These are phyloP conservation scores for Trachelipus rathkii DNA, from an alignment of 1,140 invertebrate genomes.

Conservation along the genomic window DNA sequence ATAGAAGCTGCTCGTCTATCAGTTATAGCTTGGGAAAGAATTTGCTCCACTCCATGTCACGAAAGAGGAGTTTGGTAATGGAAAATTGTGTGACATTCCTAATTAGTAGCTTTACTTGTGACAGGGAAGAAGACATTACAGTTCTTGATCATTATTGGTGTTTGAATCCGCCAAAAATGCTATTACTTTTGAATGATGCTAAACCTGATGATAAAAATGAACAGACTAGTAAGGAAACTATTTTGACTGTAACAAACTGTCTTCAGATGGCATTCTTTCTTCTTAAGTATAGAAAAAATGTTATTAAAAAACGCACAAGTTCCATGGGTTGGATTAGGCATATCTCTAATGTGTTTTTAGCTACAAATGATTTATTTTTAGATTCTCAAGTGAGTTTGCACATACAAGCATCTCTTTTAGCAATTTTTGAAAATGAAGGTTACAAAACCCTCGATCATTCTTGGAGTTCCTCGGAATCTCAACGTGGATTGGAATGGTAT, in stretches of 20 bases:
- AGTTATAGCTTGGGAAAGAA: conserved; percentile 19
- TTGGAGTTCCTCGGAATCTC: conserved; percentile 21
- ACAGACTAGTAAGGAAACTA: conserved; percentile 32
- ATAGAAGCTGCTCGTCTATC: conserved; percentile 22
- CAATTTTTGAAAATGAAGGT: conserved; percentile 28
- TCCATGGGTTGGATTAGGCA: conserved; percentile 34
- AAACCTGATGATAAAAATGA: conserved; percentile 19
- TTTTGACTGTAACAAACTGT: conserved; percentile 38
- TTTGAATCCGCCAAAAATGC: conserved; percentile 30
- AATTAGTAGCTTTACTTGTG: conserved; percentile 31
- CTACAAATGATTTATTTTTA: conserved; percentile 38
- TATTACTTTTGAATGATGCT: conserved; percentile 3
- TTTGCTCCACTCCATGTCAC: conserved; percentile 27
- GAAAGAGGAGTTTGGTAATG: conserved; percentile 30
- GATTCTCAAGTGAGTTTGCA: conserved; percentile 36
- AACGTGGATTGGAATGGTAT: conserved; percentile 33
- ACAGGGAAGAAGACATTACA: conserved; percentile 24
- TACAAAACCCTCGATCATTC: conserved; percentile 30
- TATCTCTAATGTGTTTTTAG: conserved; percentile 33
- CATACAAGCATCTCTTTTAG: conserved; percentile 35
- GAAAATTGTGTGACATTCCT: conserved; percentile 33
- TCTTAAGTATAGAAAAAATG: conserved; percentile 34
- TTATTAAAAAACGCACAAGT: conserved; percentile 12
- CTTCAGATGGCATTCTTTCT: conserved; percentile 36
- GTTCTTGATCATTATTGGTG: conserved; percentile 37